A percentile compares a stretch with the other conserved stretches of the same genome.
Conservation (phyloP, 2,797 vertebrate species). For the Lemur catta region DNA sequence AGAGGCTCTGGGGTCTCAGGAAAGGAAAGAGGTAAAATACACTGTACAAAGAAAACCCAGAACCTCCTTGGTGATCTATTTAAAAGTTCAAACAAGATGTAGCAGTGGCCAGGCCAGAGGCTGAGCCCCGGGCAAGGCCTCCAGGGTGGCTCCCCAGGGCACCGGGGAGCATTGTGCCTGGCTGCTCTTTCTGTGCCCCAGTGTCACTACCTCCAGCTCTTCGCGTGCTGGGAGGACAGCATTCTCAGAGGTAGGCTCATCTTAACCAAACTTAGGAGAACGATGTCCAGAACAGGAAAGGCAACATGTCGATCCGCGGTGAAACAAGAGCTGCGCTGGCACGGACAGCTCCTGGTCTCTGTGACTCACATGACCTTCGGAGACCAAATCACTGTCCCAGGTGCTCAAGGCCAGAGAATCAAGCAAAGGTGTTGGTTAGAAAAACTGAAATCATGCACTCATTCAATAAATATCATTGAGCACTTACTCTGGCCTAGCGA, state of each 20-base stretch:
- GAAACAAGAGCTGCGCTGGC: neutral
- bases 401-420: neutral
- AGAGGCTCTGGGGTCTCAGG: neutral
- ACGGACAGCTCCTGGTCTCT: neutral
- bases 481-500: too few species aligned
- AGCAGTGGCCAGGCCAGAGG: neutral
- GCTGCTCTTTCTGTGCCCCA: neutral
- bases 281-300: neutral
- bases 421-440: neutral
- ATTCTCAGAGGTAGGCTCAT: neutral
- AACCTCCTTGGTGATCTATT: neutral
- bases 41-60: neutral
- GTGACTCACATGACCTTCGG: accelerated
- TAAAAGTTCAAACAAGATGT: accelerated
- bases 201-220: too few species aligned
- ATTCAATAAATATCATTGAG: too few species aligned
- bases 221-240: neutral
- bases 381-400: accelerated
- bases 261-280: neutral
- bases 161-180: accelerated
- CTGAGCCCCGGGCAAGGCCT: neutral
- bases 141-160: neutral
- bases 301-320: accelerated
- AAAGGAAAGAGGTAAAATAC: neutral
- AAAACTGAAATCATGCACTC: neutral